Evolutionary conservation across 2,888 invertebrate genomes (phyloP), one percentile per base, ranked within the genome.

Genomic region (Mayetiola destructor): DNA sequence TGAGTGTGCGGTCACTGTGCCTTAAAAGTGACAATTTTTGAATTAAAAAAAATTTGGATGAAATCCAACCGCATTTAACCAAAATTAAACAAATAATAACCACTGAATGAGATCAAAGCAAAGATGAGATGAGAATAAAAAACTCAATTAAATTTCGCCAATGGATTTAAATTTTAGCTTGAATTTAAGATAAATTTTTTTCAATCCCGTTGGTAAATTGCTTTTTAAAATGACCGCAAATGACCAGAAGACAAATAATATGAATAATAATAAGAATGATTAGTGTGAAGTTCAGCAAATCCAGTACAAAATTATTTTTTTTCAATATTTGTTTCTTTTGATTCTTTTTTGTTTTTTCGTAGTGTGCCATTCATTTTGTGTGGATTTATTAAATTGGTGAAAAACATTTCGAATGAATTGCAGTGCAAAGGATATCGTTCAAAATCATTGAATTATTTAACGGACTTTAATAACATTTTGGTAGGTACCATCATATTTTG

Each of bases 291-390:
- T 16, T 27, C n/a, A n/a, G n/a, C n/a, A n/a, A n/a, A n/a, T n/a
- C n/a, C n/a, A n/a, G n/a, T n/a, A n/a, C n/a, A n/a, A n/a, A n/a
- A n/a, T 48, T 48, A 32, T 48, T 27, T 14, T 27, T 48, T 48
- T 27, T 48, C 27, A 27, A 27, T 27, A 21, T 23, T 18, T 42
- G 3, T 39, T 6, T 18, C 23, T 42, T 21, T 23, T 12, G n/a
- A 10, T 42, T 48, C 27, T 48, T 48, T 14, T 48, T 27, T 48
- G n/a, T 48, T 27, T 14, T 27, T n/a, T 48, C 27, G 23, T 48
- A 48, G 48, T 48, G 48, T 48, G 48, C 48, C 48, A 48, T n/a
- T n/a, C n/a, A n/a, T 48, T 48, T 48, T 48, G 27, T 48, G 40
- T 40, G 40, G 40, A 40, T 8, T 40, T 40, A 21, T 21, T 40